These are phyloP conservation scores for Semaprochilodus insignis DNA, from an alignment of 2,797 vertebrate genomes.

Conservation along the genomic window DNA sequence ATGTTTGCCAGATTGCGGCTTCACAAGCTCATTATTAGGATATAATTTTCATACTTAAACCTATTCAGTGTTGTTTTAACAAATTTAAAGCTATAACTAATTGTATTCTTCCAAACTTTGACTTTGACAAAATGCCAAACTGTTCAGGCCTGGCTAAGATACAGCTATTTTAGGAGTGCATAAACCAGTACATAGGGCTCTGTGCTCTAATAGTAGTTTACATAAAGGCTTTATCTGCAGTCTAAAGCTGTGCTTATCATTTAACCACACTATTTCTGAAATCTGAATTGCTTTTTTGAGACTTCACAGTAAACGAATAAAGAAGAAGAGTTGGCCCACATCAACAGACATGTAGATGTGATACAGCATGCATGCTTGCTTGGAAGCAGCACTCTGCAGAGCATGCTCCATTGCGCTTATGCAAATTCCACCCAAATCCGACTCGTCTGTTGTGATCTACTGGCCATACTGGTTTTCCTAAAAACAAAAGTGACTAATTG, in stretches of 20 bases:
- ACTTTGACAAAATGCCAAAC: too few relatives aligned
- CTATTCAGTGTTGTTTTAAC: too few relatives aligned
- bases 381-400: neutral
- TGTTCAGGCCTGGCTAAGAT: too few relatives aligned
- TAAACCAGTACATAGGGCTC: neutral
- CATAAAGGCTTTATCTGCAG: conserved; percentile 3
- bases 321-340: neutral
- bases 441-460: neutral
- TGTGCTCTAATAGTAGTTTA: neutral
- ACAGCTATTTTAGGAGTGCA: too few relatives aligned
- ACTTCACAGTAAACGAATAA: neutral
- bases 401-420: neutral
- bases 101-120: too few relatives aligned
- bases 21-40: too few relatives aligned
- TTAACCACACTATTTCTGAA: neutral
- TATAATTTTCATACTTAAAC: too few relatives aligned
- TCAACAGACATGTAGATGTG: neutral
- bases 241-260: neutral
- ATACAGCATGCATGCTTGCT: neutral
- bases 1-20: too few relatives aligned
- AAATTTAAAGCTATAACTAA: too few relatives aligned
- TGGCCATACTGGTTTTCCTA: neutral
- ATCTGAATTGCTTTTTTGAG: neutral
- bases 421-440: conserved; percentile 30
- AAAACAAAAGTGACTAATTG: neutral